Conservation (phyloP, 2,888 invertebrate genomes). For the Orthosia cruda region DNA sequence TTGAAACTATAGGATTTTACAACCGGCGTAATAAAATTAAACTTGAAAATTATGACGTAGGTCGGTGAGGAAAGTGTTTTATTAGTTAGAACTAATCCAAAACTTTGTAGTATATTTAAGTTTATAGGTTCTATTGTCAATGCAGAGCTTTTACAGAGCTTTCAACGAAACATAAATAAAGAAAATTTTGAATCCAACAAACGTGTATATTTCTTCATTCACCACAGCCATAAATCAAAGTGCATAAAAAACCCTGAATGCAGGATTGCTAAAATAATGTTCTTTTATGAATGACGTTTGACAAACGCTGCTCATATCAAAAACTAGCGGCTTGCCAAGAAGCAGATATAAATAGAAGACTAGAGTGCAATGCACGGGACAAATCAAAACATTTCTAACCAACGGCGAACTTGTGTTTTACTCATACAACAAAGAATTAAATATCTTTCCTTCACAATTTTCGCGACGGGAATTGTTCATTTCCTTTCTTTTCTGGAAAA, state of each 20-base stretch:
- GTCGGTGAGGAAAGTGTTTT: conserved; percentile 17
- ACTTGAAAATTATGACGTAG: conserved; percentile 1
- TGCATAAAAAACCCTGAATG: not conserved
- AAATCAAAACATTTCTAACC: conserved; percentile 71
- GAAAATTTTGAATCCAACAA: not conserved
- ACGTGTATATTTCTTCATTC: not conserved
- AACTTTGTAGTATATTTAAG: not conserved
- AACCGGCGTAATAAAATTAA: conserved; percentile 19
- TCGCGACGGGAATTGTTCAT: not conserved
- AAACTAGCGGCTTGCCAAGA: conserved; percentile 74
- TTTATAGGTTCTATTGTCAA: not conserved
- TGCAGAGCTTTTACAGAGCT: not conserved
- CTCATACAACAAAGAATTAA: conserved; percentile 21
- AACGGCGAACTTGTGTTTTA: conserved; percentile 41
- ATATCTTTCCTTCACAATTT: conserved; percentile 4
- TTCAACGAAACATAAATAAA: not conserved
- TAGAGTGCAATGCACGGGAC: conserved; percentile 81
- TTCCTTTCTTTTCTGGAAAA: not conserved
- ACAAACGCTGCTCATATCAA: conserved; percentile 65
- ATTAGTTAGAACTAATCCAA: not conserved
- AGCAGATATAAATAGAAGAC: conserved; percentile 78
- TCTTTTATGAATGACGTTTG: conserved; percentile 71
- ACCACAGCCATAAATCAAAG: not conserved
- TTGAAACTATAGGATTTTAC: conserved; percentile 44
- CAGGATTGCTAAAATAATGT: conserved; percentile 1